phyloP scores from a whole-genome alignment of 2,888 invertebrate genomes.

The Ditylenchus weischeri region DNA sequence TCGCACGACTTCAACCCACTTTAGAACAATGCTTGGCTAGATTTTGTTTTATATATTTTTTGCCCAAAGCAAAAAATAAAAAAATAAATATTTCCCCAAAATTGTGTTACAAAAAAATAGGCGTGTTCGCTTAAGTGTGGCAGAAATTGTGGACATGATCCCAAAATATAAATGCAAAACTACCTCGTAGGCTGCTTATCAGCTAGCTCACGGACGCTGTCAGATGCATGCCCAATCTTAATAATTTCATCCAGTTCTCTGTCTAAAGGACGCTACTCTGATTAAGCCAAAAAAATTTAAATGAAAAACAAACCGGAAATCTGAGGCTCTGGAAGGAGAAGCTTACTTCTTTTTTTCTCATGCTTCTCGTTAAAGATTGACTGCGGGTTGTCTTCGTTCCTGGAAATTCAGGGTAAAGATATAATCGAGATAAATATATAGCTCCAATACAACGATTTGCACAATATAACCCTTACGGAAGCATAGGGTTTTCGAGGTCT shows the following conservation, averaged over 20 bases:
- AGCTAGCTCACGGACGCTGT: constrained; percentile 70
- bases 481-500: too few species aligned
- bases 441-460: too few species aligned
- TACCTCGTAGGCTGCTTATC: constrained; percentile 66
- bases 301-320: constrained; percentile 69
- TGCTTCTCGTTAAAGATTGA: constrained; percentile 54
- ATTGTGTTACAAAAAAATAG: too few species aligned
- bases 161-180: not conserved
- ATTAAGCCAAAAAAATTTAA: too few species aligned
- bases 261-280: constrained; percentile 59
- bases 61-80: too few species aligned
- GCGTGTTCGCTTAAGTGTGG: not conserved
- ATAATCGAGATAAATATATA: too few species aligned
- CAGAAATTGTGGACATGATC: not conserved
- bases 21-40: too few species aligned
- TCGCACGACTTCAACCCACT: too few species aligned
- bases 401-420: constrained; percentile 21
- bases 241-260: constrained; percentile 67
- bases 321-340: constrained; percentile 92
- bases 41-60: too few species aligned
- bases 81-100: too few species aligned
- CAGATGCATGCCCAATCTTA: constrained; percentile 69
- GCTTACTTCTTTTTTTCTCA: constrained; percentile 66
- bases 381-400: constrained; percentile 77
- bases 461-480: too few species aligned